These are phyloP conservation scores for Rhaphigaster nebulosa DNA, from an alignment of 2,888 invertebrate genomes.

Conservation along the genomic window DNA sequence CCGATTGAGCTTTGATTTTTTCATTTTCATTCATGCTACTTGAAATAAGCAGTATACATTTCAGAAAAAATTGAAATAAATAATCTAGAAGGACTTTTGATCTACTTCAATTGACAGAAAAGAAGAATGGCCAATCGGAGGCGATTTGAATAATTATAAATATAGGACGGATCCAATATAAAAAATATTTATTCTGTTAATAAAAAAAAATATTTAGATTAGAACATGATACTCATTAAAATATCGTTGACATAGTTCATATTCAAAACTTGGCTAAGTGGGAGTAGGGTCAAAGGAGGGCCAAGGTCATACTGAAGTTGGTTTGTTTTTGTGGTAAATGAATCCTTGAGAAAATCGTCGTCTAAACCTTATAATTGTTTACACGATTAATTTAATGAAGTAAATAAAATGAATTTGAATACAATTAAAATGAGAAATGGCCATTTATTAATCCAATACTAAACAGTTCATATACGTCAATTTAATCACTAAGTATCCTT, in stretches of 20 bases:
- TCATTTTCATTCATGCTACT: no score
- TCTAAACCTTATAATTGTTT: neutral
- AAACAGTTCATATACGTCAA: neutral
- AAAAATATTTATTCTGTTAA: neutral
- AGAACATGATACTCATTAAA: neutral
- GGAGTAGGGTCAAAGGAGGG: neutral
- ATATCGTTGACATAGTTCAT: neutral
- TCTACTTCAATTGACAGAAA: neutral
- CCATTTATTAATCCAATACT: neutral
- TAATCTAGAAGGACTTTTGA: no score
- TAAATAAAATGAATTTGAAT: neutral
- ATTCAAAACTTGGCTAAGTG: neutral
- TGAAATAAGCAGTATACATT: no score
- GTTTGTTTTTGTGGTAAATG: conserved; percentile 5
- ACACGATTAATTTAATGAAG: neutral
- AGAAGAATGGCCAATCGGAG: neutral
- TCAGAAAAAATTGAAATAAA: no score
- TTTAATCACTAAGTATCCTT: neutral
- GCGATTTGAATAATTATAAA: neutral
- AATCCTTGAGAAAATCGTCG: neutral
- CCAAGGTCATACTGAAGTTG: neutral
- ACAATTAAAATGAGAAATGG: neutral
- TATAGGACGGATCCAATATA: neutral
- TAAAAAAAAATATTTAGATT: neutral
- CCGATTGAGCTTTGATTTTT: no score